Conservation (phyloP, 2,888 invertebrate species). For the Lypha dubia region DNA sequence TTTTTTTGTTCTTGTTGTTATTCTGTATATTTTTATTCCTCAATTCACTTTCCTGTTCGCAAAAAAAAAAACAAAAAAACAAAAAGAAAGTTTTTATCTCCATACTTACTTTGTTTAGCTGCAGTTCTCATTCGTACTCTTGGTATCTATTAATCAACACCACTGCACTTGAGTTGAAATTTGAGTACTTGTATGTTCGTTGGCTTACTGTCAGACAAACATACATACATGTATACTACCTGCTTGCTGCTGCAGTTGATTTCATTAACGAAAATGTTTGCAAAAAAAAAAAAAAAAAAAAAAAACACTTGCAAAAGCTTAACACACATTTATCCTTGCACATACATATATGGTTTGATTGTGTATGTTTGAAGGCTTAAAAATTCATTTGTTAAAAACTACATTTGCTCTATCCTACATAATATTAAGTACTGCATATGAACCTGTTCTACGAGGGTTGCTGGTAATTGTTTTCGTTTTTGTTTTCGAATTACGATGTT, state of each 20-base stretch:
- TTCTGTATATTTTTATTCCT: slow-evolving; percentile 25
- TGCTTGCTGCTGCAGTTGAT: slow-evolving; percentile 77
- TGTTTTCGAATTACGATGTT: no score
- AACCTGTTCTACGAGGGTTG: slow-evolving; percentile 36
- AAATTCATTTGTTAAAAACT: slow-evolving; percentile 68
- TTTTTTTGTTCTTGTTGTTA: slow-evolving; percentile 1
- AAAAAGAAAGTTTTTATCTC: no score
- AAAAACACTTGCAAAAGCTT: slow-evolving; percentile 37
- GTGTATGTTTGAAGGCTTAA: slow-evolving; percentile 54
- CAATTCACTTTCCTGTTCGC: slow-evolving; percentile 31
- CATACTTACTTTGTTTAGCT: slow-evolving; percentile 46
- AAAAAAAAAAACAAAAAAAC: slow-evolving; percentile 21
- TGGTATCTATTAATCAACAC: slow-evolving; percentile 71
- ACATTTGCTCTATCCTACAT: slow-evolving; percentile 1
- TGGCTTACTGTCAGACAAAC: slow-evolving; percentile 51
- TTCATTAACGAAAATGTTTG: slow-evolving; percentile 80
- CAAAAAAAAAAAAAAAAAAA: no score
- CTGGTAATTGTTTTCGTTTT: no score
- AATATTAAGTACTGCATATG: background rate
- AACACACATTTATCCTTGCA: slow-evolving; percentile 53
- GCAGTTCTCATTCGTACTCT: slow-evolving; percentile 37
- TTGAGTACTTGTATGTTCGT: slow-evolving; percentile 50
- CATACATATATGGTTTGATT: slow-evolving; percentile 28
- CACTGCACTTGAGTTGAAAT: slow-evolving; percentile 67
- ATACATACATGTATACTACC: background rate